A percentile compares a stretch with the other conserved stretches of the same genome.
Conservation (phyloP, 2,797 vertebrate species). For the Microhierax caerulescens region DNA sequence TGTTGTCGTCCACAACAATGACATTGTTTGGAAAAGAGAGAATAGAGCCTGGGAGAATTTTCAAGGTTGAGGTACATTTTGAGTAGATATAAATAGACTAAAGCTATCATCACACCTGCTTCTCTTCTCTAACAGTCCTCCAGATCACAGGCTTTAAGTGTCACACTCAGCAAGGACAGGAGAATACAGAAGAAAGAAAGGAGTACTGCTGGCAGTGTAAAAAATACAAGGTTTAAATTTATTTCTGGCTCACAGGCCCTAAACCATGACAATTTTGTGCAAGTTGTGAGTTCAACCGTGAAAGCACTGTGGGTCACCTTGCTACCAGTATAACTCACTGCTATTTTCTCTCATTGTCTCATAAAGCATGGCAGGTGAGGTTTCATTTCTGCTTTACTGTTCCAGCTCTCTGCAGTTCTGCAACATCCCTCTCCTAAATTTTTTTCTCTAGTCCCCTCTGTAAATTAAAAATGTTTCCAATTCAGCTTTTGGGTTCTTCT, state of each 20-base stretch:
- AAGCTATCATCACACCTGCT: slow-evolving; percentile 16
- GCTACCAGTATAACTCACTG: slow-evolving; percentile 9
- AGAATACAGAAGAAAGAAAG: background rate
- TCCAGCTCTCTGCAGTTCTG: background rate
- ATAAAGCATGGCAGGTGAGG: background rate
- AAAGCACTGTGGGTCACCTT: slow-evolving; percentile 45
- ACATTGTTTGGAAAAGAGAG: background rate
- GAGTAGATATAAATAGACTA: slow-evolving; percentile 42
- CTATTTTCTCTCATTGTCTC: slow-evolving; percentile 23
- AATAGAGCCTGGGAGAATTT: slow-evolving; percentile 20
- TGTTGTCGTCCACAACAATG: background rate
- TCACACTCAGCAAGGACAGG: background rate
- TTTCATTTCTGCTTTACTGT: background rate
- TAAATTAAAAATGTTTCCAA: background rate
- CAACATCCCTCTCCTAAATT: background rate
- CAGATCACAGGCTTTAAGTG: slow-evolving; percentile 2
- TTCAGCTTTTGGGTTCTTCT: background rate
- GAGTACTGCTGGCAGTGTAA: background rate
- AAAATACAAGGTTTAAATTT: slow-evolving; percentile 24
- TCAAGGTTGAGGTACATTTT: slow-evolving; percentile 28
- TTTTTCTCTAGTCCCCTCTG: background rate
- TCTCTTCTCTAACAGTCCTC: background rate
- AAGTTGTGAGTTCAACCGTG: slow-evolving; percentile 31
- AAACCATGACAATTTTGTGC: slow-evolving; percentile 16
- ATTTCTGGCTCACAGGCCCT: slow-evolving; percentile 2